Evolutionary conservation across 2,888 invertebrate genomes (phyloP), one percentile per base, ranked within the genome.

Genomic region (Epicampocera succincta): DNA sequence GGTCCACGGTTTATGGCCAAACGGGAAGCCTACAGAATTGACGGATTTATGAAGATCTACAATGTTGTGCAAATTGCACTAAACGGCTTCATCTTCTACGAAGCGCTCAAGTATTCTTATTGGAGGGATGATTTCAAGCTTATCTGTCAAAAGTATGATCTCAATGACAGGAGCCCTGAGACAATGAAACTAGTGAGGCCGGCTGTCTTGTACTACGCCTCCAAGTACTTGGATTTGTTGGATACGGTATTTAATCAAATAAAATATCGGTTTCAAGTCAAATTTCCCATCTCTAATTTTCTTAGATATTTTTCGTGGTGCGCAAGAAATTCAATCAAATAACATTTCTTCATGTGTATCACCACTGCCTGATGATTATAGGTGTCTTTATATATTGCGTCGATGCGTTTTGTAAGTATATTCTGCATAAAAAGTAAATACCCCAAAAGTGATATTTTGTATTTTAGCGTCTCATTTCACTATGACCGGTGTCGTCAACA

Each of bases 321-420:
- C 92, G 96, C 48, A 96, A 96, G 88, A 96, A 96, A 88, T 92
- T 93, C 79, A 94, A 92, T 84, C 96, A 96, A 90, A 92, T 96
- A 6, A 93, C 95, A 1, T 96, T 96, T 86, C 92, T 96, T 11
- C 96, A 96, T 87, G 94, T 96, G 0, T 96, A 96, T 87, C 97
- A 97, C 89, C 96, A 96, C 46, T 91, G 93, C 0, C 94, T 95
- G 0, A 96, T 96, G 96, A 93, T 94, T 0, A 0, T 93, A 0
- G 92, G 93, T 0, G 90, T 92, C 77, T 96, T 95, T 95, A 87
- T 89, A 17, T 93, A 92, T 0, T 85, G 89, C 0, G 94, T 93
- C 33, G 84, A 84, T 46, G 60, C 91, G 84, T 87, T 92, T 90
- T 95, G 95, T 87, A 91, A 89, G 85, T 66, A 42, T 9, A 13